These are phyloP conservation scores for Valencia hispanica DNA, from an alignment of 2,797 vertebrate genomes.

Conservation along the genomic window DNA sequence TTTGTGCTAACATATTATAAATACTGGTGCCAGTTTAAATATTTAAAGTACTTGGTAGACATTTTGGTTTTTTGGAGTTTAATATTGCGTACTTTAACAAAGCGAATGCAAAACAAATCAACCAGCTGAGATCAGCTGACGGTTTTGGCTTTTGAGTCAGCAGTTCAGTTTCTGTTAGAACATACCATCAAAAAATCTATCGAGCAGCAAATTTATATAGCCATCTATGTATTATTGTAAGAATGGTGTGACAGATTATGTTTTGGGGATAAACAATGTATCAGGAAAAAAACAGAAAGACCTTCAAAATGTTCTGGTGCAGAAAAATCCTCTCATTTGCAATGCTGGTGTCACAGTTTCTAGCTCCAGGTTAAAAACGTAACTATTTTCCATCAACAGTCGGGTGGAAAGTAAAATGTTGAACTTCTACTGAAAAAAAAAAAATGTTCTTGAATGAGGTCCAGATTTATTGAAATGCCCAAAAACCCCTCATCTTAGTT, in stretches of 20 bases:
- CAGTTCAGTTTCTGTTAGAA: not conserved
- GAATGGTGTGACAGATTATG: not conserved
- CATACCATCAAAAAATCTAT: not conserved
- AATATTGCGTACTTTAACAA: not conserved
- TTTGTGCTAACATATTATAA: not conserved
- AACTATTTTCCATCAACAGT: not conserved
- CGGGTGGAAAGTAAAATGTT: not conserved
- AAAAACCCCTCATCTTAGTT: not conserved
- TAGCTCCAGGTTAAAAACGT: not conserved
- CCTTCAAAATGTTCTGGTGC: too few relatives aligned
- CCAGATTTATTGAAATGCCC: slow-evolving; percentile 1
- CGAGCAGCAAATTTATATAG: not conserved
- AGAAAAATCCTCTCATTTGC: not conserved
- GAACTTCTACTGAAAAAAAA: not conserved
- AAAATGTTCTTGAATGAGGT: slow-evolving; percentile 28
- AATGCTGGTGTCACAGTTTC: not conserved
- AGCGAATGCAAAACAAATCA: not conserved
- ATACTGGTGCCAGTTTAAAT: not conserved
- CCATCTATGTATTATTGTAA: not conserved
- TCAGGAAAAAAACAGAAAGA: not conserved
- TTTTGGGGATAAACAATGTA: too few relatives aligned
- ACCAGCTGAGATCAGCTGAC: not conserved
- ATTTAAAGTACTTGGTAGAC: not conserved
- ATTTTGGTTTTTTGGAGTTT: not conserved
- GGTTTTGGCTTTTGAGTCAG: not conserved